A percentile compares a stretch with the other conserved stretches of the same genome.
Evolutionary conservation across 2,113 vertebrate species (phyloP).

Genomic region (Tor tambroides): DNA sequence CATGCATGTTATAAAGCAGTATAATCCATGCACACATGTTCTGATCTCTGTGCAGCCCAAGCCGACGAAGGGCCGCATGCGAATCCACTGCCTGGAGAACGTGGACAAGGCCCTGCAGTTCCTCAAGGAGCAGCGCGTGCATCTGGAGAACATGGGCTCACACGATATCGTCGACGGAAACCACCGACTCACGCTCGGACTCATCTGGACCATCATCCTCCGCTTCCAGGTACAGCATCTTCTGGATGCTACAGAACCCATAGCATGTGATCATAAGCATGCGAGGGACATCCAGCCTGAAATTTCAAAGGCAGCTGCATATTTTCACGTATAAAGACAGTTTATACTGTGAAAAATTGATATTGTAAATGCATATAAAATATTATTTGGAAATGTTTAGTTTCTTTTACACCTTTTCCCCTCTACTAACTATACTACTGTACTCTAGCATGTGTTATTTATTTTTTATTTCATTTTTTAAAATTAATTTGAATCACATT

Average conservation of each 20-base stretch:
- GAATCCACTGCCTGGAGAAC: slow-evolving; percentile 97
- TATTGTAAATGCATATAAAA: background rate
- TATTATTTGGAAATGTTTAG: background rate
- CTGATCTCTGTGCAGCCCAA: slow-evolving; percentile 80
- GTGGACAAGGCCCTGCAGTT: slow-evolving; percentile 98
- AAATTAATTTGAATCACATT: background rate
- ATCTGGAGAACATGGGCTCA: slow-evolving; percentile 97
- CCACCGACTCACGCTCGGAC: slow-evolving; percentile 92
- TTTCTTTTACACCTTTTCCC: background rate
- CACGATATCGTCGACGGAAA: slow-evolving; percentile 98
- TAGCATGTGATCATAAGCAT: background rate
- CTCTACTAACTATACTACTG: background rate
- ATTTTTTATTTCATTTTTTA: too few relatives aligned
- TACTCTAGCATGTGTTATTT: background rate
- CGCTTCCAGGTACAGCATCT: slow-evolving; percentile 86
- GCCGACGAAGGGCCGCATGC: slow-evolving; percentile 95
- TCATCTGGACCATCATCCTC: slow-evolving; percentile 98
- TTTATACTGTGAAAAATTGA: background rate
- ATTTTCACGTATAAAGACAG: background rate
- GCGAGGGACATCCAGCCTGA: background rate
- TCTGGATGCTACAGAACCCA: background rate
- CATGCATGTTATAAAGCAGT: background rate
- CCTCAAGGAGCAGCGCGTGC: slow-evolving; percentile 95
- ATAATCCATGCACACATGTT: background rate
- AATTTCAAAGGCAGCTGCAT: background rate